These are phyloP conservation scores for Tromatobia lineatoria DNA, from an alignment of 2,888 invertebrate species.

Conservation along the genomic window DNA sequence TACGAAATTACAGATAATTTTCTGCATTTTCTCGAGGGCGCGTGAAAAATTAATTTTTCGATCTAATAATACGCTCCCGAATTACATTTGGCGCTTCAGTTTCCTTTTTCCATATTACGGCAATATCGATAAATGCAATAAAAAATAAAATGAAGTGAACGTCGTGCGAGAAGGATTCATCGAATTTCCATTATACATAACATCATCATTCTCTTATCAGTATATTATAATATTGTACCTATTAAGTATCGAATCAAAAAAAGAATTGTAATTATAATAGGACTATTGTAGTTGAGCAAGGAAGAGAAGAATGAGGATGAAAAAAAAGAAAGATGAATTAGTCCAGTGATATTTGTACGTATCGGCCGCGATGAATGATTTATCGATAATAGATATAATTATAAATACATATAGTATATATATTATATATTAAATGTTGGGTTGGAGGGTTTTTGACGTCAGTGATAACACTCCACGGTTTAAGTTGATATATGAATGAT, in stretches of 20 bases:
- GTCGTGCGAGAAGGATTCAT: constrained; percentile 67
- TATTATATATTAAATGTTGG: constrained; percentile 68
- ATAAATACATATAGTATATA: constrained; percentile 66
- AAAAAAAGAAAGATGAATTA: constrained; percentile 59
- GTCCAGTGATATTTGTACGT: constrained; percentile 73
- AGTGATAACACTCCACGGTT: constrained; percentile 61
- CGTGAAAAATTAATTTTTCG: constrained; percentile 57
- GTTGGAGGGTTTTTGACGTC: constrained; percentile 70
- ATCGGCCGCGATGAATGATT: constrained; percentile 68
- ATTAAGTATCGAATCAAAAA: constrained; percentile 73
- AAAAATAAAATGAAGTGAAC: constrained; percentile 35
- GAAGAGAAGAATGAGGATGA: constrained; percentile 27
- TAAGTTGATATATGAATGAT: constrained; percentile 57
- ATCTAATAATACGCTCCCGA: constrained; percentile 40
- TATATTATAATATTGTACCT: constrained; percentile 67
- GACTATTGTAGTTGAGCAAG: constrained; percentile 64
- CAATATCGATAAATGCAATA: constrained; percentile 72
- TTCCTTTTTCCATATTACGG: constrained; percentile 64
- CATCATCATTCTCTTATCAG: constrained; percentile 72
- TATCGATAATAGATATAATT: constrained; percentile 65
- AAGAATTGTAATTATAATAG: constrained; percentile 67
- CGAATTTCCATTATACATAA: constrained; percentile 73
- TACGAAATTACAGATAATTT: constrained; percentile 27
- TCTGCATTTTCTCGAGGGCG: constrained; percentile 45
- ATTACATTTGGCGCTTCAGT: constrained; percentile 30